Conservation (phyloP, 23 tunicate species). For the Ascidia mentula region DNA sequence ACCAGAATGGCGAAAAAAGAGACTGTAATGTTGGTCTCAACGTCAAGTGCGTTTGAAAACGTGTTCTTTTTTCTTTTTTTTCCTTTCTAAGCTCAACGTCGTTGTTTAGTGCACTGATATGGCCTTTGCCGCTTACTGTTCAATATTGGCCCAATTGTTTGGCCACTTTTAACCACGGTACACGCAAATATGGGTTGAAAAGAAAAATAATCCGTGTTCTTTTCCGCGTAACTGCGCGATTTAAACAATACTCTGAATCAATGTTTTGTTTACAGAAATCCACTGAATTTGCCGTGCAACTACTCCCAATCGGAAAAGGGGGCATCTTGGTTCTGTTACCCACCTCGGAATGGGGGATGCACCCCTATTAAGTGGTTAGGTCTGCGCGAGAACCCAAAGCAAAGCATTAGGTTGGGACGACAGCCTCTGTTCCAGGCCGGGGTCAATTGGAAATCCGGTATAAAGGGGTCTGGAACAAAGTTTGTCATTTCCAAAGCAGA, state of each 20-base stretch:
- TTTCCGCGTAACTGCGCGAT: too few relatives aligned
- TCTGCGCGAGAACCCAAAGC: not conserved
- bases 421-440: not conserved
- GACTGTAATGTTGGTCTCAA: not conserved
- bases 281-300: not conserved
- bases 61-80: too few relatives aligned
- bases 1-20: not conserved
- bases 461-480: not conserved
- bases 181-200: too few relatives aligned
- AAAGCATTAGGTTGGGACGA: not conserved
- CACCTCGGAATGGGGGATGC: not conserved
- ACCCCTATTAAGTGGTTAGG: not conserved
- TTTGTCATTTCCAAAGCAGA: not conserved
- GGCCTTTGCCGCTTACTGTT: too few relatives aligned
- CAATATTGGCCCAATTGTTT: too few relatives aligned
- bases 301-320: constrained; percentile 4
- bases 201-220: too few relatives aligned
- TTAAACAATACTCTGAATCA: too few relatives aligned
- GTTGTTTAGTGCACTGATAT: too few relatives aligned
- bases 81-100: too few relatives aligned
- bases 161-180: too few relatives aligned
- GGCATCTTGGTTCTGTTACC: constrained; percentile 5
- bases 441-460: not conserved
- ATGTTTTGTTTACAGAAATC: not conserved
- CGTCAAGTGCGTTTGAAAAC: not conserved